Percentiles rank a stretch among this genome's conserved stretches.
These are phyloP conservation scores for Menura novaehollandiae DNA, from an alignment of 2,113 vertebrate genomes.

Conservation along the genomic window DNA sequence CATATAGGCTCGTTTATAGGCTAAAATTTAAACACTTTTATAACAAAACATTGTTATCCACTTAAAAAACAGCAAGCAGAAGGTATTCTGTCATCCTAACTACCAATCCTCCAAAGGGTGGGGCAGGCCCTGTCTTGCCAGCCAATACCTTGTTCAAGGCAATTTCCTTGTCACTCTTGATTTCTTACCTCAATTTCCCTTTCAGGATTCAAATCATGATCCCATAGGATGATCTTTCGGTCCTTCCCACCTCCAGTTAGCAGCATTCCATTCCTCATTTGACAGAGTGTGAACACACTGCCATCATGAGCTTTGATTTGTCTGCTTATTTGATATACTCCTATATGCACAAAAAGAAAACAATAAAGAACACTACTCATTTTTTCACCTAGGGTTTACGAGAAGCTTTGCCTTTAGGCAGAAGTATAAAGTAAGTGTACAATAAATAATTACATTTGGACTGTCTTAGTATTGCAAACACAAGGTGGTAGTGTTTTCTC, in stretches of 20 bases:
- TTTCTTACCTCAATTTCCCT: slow-evolving; percentile 91
- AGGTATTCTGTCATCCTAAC: background rate
- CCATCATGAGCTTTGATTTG: slow-evolving; percentile 95
- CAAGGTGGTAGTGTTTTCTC: slow-evolving; percentile 62
- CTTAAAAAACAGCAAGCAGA: background rate
- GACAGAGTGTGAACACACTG: slow-evolving; percentile 95
- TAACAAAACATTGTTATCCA: background rate
- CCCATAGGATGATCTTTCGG: slow-evolving; percentile 92
- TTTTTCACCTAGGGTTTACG: background rate
- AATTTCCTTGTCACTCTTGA: background rate
- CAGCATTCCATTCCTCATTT: slow-evolving; percentile 91
- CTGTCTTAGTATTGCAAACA: background rate
- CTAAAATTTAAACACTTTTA: background rate
- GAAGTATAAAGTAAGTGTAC: background rate
- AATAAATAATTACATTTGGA: background rate
- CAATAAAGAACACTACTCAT: background rate
- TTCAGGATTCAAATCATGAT: slow-evolving; percentile 88
- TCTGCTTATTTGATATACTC: slow-evolving; percentile 89
- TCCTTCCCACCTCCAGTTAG: slow-evolving; percentile 96
- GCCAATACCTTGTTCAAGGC: background rate
- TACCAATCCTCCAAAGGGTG: background rate
- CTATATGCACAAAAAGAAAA: slow-evolving; percentile 49
- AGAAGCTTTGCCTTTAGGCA: background rate
- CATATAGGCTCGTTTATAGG: background rate
- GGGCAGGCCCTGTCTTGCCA: background rate